Percentiles rank a stretch among this genome's conserved stretches.
phyloP scores from a whole-genome alignment of 2,113 vertebrate species.

The Colinus virginianus region DNA sequence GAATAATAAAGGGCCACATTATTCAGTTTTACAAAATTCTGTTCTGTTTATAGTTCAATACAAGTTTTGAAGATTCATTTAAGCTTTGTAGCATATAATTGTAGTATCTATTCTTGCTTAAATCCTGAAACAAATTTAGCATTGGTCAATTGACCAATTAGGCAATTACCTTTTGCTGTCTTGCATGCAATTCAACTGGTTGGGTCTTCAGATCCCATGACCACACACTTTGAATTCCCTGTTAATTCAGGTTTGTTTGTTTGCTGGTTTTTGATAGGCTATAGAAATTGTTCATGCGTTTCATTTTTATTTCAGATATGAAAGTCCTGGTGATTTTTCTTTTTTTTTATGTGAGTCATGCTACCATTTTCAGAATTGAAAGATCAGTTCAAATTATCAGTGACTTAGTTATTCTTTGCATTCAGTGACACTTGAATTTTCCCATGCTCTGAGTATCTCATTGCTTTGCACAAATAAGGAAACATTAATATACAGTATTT shows the following conservation, averaged over 20 bases:
- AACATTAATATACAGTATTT: neutral
- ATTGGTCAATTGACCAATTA: constrained; percentile 4
- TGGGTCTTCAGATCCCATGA: neutral
- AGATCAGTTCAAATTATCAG: constrained; percentile 28
- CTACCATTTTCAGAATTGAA: neutral
- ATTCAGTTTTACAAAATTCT: neutral
- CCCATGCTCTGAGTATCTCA: neutral
- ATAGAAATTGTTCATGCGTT: neutral
- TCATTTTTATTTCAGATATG: neutral
- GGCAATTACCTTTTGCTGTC: neutral
- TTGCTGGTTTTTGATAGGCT: neutral
- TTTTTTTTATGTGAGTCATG: neutral
- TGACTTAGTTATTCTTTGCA: neutral
- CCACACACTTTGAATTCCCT: neutral
- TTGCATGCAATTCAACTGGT: neutral
- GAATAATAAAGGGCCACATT: neutral
- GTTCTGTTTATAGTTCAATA: neutral
- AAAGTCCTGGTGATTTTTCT: neutral
- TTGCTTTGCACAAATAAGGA: constrained; percentile 5
- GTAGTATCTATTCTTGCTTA: neutral
- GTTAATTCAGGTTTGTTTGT: neutral
- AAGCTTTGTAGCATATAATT: neutral
- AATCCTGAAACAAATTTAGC: neutral
- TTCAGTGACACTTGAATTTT: constrained; percentile 23
- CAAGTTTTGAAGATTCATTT: neutral